phyloP scores from a whole-genome alignment of 2,113 vertebrate species.

The Trichechus manatus region DNA sequence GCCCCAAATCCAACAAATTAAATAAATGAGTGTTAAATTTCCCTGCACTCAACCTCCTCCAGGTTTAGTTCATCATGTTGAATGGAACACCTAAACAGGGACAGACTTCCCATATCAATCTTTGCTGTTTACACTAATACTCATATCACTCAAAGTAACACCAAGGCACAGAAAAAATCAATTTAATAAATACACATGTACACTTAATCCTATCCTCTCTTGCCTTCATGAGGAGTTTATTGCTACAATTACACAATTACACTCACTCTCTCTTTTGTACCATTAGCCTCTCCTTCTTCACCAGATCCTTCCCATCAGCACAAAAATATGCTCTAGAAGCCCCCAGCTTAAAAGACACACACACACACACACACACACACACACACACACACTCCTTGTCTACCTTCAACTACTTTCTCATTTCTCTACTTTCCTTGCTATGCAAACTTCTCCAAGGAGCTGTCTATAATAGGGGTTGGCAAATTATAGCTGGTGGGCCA shows the following conservation, averaged over 20 bases:
- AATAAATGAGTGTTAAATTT: background rate
- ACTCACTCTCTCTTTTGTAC: background rate
- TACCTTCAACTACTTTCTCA: background rate
- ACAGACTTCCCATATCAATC: background rate
- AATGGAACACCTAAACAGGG: background rate
- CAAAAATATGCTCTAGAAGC: conserved; percentile 38
- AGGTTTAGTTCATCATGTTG: background rate
- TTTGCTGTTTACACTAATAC: background rate
- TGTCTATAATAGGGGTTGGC: background rate
- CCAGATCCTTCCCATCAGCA: background rate
- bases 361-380: background rate
- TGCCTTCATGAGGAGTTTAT: conserved; percentile 3
- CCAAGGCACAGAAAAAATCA: conserved; percentile 9
- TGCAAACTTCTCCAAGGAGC: conserved; percentile 10
- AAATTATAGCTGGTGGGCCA: background rate
- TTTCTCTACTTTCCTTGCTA: background rate
- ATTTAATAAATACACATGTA: background rate
- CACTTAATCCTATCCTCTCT: background rate
- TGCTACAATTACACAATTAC: conserved; percentile 11
- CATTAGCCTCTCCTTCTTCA: background rate
- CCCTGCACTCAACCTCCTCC: background rate
- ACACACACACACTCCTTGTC: background rate
- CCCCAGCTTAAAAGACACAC: background rate
- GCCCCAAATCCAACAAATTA: conserved; percentile 32
- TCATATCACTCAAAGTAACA: conserved; percentile 23